These are phyloP conservation scores for Macrosiphum euphorbiae DNA, from an alignment of 2,888 invertebrate species.

Conservation along the genomic window DNA sequence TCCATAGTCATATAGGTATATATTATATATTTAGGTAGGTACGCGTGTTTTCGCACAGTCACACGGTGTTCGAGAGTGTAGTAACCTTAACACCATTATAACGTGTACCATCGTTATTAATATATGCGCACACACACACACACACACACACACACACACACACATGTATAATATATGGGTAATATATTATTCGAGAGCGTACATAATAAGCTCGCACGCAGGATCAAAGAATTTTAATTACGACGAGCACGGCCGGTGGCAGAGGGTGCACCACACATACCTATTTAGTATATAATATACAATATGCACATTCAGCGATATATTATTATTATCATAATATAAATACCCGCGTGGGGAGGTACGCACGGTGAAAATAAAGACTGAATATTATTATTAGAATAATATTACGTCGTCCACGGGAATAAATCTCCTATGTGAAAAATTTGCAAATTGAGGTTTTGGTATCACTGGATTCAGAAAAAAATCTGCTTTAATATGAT, in stretches of 20 bases:
- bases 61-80: conserved; percentile 6
- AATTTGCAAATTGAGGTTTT: no score
- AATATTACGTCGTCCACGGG: no score
- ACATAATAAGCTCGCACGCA: conserved; percentile 20
- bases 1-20: not conserved
- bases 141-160: not conserved
- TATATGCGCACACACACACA: not conserved
- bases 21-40: not conserved
- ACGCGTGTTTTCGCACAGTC: conserved; percentile 8
- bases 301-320: not conserved
- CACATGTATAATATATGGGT: not conserved
- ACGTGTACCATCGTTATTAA: not conserved
- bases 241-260: conserved; percentile 18
- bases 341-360: not conserved
- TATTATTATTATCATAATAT: not conserved
- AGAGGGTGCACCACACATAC: not conserved
- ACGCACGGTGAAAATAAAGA: not conserved
- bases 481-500: no score
- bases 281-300: not conserved
- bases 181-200: not conserved
- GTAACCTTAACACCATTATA: conserved; percentile 35
- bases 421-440: no score
- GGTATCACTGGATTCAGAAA: no score
- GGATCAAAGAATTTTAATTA: conserved; percentile 48
- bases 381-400: not conserved